Evolutionary conservation across 92 coral and sea anemone species (phyloP).

Genomic region (Epizoanthus stellaris): DNA sequence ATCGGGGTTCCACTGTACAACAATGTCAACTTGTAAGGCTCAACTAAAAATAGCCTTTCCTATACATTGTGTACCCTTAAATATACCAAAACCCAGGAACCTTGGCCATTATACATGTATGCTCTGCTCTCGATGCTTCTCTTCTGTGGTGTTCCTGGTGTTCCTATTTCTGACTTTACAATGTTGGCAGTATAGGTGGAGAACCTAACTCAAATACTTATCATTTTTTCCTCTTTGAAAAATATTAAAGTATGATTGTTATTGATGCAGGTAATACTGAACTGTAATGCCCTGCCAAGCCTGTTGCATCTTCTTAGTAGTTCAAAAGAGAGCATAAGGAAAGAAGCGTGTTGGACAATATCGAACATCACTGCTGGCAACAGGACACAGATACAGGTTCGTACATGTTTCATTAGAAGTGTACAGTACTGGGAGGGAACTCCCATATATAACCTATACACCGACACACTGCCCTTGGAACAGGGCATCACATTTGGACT

Average conservation of each 20-base stretch:
- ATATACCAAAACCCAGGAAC: no score
- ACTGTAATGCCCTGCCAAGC: constrained; percentile 98
- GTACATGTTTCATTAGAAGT: neutral
- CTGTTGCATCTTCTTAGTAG: constrained; percentile 85
- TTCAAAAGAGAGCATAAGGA: constrained; percentile 88
- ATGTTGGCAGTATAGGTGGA: neutral
- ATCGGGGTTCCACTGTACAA: no score
- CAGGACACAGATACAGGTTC: constrained; percentile 95
- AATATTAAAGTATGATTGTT: neutral
- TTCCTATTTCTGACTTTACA: neutral
- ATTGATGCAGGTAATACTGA: constrained; percentile 81
- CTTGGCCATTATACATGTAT: no score
- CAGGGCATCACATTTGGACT: no score
- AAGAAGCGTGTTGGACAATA: constrained; percentile 98
- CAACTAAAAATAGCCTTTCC: no score
- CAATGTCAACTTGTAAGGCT: no score
- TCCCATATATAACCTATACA: no score
- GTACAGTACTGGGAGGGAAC: no score
- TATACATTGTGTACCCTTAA: no score
- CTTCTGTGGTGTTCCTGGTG: no score
- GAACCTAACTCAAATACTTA: neutral
- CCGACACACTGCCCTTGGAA: no score
- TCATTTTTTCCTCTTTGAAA: neutral
- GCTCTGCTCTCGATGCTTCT: no score
- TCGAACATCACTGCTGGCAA: constrained; percentile 99